Conservation (phyloP, 2,888 invertebrate genomes). For the Caenorhabditis angaria region DNA sequence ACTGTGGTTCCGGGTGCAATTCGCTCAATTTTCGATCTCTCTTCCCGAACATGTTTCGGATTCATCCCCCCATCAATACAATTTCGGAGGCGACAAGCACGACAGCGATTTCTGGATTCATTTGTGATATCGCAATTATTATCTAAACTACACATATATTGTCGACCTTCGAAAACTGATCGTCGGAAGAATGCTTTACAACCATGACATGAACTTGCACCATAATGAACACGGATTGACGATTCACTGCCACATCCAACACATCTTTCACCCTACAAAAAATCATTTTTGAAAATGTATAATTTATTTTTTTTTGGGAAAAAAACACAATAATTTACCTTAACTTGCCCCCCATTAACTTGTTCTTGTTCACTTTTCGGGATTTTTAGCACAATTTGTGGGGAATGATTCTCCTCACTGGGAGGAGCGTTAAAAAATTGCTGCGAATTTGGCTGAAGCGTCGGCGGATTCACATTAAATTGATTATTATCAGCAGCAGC, state of each 20-base stretch:
- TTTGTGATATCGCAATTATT: constrained; percentile 57
- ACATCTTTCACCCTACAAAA: constrained; percentile 54
- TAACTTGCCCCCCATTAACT: background rate
- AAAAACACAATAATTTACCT: background rate
- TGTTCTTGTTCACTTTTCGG: constrained; percentile 6
- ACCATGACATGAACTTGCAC: constrained; percentile 62
- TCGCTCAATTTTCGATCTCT: constrained; percentile 49
- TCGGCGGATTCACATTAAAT: background rate
- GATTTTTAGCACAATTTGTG: background rate
- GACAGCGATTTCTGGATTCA: constrained; percentile 61
- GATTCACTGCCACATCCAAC: constrained; percentile 58
- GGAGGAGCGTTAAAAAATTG: too few relatives aligned
- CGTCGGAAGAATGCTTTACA: constrained; percentile 62
- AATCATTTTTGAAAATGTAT: background rate
- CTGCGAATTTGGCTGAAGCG: background rate
- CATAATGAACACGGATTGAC: constrained; percentile 61
- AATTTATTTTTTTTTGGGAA: background rate
- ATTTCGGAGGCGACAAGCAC: constrained; percentile 61
- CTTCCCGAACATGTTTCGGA: constrained; percentile 61
- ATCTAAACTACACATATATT: constrained; percentile 50
- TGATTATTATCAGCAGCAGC: too few relatives aligned
- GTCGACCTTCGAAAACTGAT: constrained; percentile 59
- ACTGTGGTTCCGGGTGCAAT: constrained; percentile 22
- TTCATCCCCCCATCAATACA: constrained; percentile 64
- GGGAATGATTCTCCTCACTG: too few relatives aligned